phyloP scores from a whole-genome alignment of 2,113 vertebrate genomes.

The Mesoclemmys tuberculata region DNA sequence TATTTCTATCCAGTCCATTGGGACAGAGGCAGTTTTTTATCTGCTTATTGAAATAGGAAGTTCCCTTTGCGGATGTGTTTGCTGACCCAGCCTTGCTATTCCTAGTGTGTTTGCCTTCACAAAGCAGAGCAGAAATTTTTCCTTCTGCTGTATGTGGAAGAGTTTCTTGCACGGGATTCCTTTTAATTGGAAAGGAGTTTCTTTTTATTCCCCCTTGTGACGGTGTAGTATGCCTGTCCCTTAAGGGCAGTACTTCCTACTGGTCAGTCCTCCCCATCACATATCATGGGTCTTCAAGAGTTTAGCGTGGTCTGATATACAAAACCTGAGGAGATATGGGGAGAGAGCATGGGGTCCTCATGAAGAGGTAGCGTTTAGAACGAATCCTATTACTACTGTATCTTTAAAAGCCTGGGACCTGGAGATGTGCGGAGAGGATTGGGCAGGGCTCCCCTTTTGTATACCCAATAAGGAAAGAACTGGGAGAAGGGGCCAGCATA shows the following conservation, averaged over 20 bases:
- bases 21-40: not conserved
- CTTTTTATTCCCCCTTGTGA: not conserved
- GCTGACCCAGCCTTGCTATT: not conserved
- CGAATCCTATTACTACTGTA: not conserved
- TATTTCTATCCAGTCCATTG: not conserved
- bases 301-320: not conserved
- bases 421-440: not conserved
- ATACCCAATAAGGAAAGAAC: not conserved
- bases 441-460: not conserved
- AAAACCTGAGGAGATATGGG: not conserved
- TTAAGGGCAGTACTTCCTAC: not conserved
- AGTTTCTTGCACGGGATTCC: not conserved
- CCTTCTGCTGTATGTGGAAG: not conserved
- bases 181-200: not conserved
- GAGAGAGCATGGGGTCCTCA: not conserved
- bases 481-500: not conserved
- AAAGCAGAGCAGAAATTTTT: not conserved
- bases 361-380: not conserved
- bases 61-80: not conserved
- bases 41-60: not conserved
- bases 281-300: not conserved
- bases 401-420: not conserved
- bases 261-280: not conserved
- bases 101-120: rapidly evolving
- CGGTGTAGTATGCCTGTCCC: not conserved